Conservation (phyloP, 1,140 invertebrate species). For the Melipona quadrifasciata region DNA sequence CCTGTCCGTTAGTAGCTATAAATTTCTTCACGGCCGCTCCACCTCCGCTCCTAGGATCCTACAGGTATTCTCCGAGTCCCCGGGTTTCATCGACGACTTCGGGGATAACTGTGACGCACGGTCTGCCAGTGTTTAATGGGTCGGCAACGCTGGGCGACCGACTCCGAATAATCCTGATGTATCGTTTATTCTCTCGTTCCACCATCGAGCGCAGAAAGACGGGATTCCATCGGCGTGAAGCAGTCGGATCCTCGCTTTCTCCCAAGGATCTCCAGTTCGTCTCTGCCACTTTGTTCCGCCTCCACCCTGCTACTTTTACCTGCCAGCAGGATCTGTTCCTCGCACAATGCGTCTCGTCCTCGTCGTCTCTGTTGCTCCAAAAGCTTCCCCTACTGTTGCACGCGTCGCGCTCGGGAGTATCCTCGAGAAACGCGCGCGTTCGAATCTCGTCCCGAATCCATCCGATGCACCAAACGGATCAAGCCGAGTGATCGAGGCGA, state of each 20-base stretch:
- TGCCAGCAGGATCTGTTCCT: too few relatives aligned
- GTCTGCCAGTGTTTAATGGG: conserved; percentile 57
- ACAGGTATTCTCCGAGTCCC: conserved; percentile 64
- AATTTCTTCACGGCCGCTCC: conserved; percentile 71
- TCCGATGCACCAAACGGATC: not conserved
- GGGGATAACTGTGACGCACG: conserved; percentile 60
- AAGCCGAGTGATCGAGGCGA: conserved; percentile 5
- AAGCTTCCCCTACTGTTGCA: not conserved
- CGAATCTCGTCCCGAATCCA: not conserved
- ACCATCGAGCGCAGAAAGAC: conserved; percentile 41
- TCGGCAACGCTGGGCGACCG: conserved; percentile 53
- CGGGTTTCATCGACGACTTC: conserved; percentile 56
- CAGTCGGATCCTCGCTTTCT: conserved; percentile 9
- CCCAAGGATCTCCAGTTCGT: not conserved
- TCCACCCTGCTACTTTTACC: not conserved
- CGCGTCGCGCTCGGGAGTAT: not conserved
- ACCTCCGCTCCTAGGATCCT: conserved; percentile 61
- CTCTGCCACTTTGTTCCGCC: not conserved
- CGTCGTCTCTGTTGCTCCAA: not conserved
- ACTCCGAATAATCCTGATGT: conserved; percentile 62
- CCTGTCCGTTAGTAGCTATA: conserved; percentile 78
- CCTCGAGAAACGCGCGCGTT: not conserved
- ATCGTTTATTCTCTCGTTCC: conserved; percentile 55
- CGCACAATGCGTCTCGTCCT: too few relatives aligned
- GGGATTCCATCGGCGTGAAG: conserved; percentile 27